Conservation (phyloP, 1,140 invertebrate species). For the Fopius arisanus region DNA sequence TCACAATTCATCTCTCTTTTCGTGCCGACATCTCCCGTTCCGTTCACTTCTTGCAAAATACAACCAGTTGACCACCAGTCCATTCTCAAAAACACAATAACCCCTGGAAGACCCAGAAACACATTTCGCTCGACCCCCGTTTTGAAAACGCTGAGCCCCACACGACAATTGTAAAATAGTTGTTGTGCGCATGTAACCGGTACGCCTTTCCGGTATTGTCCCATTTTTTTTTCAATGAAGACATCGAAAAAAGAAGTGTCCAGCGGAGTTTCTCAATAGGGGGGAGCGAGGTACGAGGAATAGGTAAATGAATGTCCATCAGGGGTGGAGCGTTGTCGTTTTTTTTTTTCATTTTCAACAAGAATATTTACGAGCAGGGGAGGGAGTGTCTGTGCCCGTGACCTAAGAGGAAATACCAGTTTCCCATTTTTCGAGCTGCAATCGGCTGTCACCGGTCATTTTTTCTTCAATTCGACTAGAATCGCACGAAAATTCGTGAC, state of each 20-base stretch:
- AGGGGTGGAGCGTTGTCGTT: slow-evolving; percentile 32
- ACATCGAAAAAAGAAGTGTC: background rate
- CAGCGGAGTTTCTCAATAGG: background rate
- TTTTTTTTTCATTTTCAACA: slow-evolving; percentile 36
- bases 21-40: background rate
- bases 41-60: background rate
- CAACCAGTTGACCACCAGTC: background rate
- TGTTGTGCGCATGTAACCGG: slow-evolving; percentile 54
- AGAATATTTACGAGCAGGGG: slow-evolving; percentile 41
- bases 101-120: background rate
- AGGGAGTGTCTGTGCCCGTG: too few species aligned
- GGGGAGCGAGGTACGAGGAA: background rate
- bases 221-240: slow-evolving; percentile 19
- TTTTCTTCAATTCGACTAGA: too few species aligned
- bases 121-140: slow-evolving; percentile 34
- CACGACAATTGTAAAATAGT: slow-evolving; percentile 49
- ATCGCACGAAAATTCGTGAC: too few species aligned
- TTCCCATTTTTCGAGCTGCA: too few species aligned
- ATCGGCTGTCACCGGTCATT: too few species aligned
- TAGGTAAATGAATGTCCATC: slow-evolving; percentile 28
- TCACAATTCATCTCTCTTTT: background rate
- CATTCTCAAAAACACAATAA: background rate
- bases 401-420: too few species aligned
- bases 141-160: slow-evolving; percentile 29
- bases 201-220: slow-evolving; percentile 34